These are phyloP conservation scores for Dilophus febrilis DNA, from an alignment of 2,888 invertebrate species.

Conservation along the genomic window DNA sequence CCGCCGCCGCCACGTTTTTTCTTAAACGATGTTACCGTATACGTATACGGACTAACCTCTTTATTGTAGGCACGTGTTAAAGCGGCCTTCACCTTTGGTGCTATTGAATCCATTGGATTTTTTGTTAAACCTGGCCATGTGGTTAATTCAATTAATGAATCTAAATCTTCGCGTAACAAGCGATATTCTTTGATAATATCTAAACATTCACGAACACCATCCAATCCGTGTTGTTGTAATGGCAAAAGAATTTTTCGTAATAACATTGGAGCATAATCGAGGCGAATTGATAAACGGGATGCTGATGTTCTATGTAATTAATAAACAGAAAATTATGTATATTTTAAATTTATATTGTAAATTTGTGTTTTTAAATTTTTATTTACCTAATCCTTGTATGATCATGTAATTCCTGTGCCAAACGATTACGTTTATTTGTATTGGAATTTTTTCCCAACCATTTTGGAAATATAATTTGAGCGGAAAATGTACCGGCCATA, in stretches of 20 bases:
- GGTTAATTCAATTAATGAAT: slow-evolving; percentile 70
- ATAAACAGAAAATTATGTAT: neutral
- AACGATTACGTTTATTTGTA: slow-evolving; percentile 58
- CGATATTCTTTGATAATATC: slow-evolving; percentile 67
- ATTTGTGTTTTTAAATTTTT: too few relatives aligned
- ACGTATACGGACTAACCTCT: slow-evolving; percentile 57
- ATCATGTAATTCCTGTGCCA: slow-evolving; percentile 69
- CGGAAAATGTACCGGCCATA: slow-evolving; percentile 62
- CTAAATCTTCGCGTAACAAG: slow-evolving; percentile 79
- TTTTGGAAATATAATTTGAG: slow-evolving; percentile 75
- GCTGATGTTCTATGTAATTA: slow-evolving; percentile 51
- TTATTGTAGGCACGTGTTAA: slow-evolving; percentile 90
- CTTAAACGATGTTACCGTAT: slow-evolving; percentile 46
- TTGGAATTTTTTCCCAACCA: slow-evolving; percentile 96
- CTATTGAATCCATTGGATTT: slow-evolving; percentile 60
- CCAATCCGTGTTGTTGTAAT: slow-evolving; percentile 45
- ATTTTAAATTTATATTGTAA: too few relatives aligned
- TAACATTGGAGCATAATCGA: slow-evolving; percentile 76
- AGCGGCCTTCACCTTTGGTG: slow-evolving; percentile 76
- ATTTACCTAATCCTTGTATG: slow-evolving; percentile 64
- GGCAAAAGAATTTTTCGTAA: slow-evolving; percentile 61
- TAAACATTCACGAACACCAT: slow-evolving; percentile 56
- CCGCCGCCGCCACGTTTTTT: slow-evolving; percentile 37
- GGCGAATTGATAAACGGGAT: slow-evolving; percentile 61
- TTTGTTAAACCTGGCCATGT: slow-evolving; percentile 66